These are phyloP conservation scores for Sander lucioperca DNA, from an alignment of 2,113 vertebrate genomes.

Conservation along the genomic window DNA sequence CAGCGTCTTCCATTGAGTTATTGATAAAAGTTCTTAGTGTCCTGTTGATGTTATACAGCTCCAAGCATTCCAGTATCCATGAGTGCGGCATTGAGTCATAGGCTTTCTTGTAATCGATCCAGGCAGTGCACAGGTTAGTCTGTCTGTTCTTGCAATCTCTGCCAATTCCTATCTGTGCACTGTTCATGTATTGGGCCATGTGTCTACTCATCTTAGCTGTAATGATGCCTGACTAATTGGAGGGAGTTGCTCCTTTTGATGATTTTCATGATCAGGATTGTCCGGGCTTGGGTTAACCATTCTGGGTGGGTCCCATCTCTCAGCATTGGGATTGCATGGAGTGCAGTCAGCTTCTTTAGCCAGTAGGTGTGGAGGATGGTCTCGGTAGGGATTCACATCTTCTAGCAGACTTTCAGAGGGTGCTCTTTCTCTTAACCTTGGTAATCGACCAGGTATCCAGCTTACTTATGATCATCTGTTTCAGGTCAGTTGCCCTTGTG, in stretches of 20 bases:
- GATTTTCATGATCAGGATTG: neutral
- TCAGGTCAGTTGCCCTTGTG: too few relatives aligned
- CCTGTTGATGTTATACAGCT: neutral
- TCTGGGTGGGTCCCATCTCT: too few relatives aligned
- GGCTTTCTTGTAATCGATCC: neutral
- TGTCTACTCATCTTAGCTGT: too few relatives aligned
- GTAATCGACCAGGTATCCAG: too few relatives aligned
- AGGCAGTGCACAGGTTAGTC: neutral
- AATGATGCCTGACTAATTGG: neutral
- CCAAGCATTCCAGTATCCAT: neutral
- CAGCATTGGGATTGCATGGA: too few relatives aligned
- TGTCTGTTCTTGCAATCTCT: neutral
- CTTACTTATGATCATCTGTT: too few relatives aligned
- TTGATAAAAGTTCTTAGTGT: neutral
- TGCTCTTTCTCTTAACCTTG: too few relatives aligned
- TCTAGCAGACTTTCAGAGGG: too few relatives aligned
- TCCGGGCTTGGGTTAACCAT: neutral
- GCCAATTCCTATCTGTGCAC: too few relatives aligned
- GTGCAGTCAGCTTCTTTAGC: too few relatives aligned
- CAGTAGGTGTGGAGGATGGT: too few relatives aligned
- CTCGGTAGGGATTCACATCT: too few relatives aligned
- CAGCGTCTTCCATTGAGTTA: neutral
- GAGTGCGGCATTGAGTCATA: neutral
- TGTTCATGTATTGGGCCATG: neutral
- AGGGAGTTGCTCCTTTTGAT: neutral